Conservation (phyloP, 2,888 invertebrate genomes). For the Seira ritae region DNA sequence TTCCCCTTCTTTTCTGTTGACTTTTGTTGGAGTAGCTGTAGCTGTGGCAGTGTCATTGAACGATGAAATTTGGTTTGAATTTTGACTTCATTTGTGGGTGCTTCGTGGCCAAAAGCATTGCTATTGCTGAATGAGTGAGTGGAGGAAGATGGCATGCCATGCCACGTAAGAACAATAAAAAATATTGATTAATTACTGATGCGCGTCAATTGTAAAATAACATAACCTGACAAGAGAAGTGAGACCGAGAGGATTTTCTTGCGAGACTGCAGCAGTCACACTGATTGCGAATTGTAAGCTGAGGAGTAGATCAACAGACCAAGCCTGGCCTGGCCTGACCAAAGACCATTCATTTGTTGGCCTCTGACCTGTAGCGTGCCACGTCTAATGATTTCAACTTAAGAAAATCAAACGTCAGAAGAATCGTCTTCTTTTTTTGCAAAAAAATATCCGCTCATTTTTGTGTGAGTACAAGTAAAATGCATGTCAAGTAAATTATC, state of each 20-base stretch:
- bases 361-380: constrained; percentile 63
- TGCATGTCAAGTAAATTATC: constrained; percentile 58
- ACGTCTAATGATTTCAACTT: constrained; percentile 64
- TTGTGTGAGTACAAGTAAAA: constrained; percentile 28
- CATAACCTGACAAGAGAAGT: constrained; percentile 32
- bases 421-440: constrained; percentile 41
- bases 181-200: neutral
- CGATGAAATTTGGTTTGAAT: no score
- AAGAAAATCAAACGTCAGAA: constrained; percentile 63
- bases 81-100: no score
- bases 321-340: no score
- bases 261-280: neutral
- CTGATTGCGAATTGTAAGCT: no score
- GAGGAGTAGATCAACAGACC: no score
- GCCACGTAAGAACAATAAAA: neutral
- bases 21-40: no score
- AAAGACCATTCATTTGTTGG: constrained; percentile 32
- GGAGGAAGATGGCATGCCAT: no score
- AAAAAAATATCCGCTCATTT: constrained; percentile 39
- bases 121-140: no score
- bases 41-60: neutral
- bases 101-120: no score
- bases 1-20: neutral
- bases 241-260: constrained; percentile 28
- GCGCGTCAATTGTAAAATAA: constrained; percentile 44